phyloP scores from a whole-genome alignment of 2,113 vertebrate species.

The Indri indri region DNA sequence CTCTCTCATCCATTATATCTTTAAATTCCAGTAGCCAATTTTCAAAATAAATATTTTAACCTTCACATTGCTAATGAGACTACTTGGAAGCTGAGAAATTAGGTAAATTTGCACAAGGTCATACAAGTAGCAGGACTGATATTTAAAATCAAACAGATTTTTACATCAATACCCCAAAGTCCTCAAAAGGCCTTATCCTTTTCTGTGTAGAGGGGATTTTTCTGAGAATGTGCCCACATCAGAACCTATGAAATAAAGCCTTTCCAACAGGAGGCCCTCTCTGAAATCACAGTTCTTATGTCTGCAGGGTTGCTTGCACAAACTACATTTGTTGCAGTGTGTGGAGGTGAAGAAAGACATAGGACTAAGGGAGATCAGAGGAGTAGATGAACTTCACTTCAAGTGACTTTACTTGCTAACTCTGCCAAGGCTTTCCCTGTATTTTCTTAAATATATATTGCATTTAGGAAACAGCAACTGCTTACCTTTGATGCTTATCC shows the following conservation, averaged over 20 bases:
- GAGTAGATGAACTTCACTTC: background rate
- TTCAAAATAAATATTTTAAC: background rate
- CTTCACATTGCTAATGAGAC: background rate
- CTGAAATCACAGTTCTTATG: background rate
- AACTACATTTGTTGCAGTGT: background rate
- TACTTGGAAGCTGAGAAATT: background rate
- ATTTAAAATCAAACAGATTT: background rate
- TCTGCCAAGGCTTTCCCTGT: background rate
- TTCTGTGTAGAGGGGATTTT: background rate
- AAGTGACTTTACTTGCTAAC: background rate
- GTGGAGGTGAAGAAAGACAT: background rate
- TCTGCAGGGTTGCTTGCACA: background rate
- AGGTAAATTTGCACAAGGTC: background rate
- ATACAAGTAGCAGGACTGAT: background rate
- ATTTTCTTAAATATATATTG: background rate
- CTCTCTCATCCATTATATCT: background rate
- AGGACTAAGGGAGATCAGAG: background rate
- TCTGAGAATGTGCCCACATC: background rate
- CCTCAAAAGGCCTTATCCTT: background rate
- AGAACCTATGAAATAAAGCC: background rate
- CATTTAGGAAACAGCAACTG: background rate
- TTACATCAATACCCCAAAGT: background rate
- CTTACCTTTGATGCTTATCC: background rate
- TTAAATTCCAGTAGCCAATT: background rate
- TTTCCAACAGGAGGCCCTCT: background rate